Evolutionary conservation across 2,113 vertebrate genomes (phyloP).

Genomic region (Pterophyllum scalare): DNA sequence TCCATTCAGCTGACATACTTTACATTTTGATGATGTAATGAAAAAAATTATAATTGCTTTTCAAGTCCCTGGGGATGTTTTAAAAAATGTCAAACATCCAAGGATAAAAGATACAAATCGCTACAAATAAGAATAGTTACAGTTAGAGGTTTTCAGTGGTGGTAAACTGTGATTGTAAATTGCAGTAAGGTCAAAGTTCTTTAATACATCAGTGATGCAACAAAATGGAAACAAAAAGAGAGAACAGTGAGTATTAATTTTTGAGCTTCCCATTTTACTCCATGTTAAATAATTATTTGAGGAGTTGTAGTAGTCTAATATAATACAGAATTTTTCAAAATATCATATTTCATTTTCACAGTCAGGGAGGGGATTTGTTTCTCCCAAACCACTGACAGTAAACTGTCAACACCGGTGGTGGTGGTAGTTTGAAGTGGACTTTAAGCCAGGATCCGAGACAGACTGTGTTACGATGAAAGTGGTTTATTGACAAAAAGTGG

Average conservation of each 20-base stretch:
- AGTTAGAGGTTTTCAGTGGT: not conserved
- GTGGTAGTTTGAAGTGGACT: not conserved
- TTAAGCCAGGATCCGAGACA: not conserved
- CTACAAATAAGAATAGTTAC: not conserved
- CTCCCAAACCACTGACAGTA: rapidly evolving
- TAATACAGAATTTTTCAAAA: too few relatives aligned
- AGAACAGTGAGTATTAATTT: not conserved
- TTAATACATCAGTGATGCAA: not conserved
- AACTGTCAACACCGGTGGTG: not conserved
- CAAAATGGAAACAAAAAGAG: not conserved
- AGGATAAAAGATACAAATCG: not conserved
- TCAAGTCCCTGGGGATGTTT: not conserved
- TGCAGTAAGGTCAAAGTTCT: not conserved
- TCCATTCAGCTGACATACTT: not conserved
- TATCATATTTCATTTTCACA: too few relatives aligned
- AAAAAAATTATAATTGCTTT: not conserved
- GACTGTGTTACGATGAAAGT: not conserved
- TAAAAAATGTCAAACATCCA: not conserved
- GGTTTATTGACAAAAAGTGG: not conserved
- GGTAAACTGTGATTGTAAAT: not conserved
- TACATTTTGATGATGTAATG: conserved; percentile 3
- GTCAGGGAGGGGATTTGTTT: not conserved
- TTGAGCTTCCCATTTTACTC: too few relatives aligned
- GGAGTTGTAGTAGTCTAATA: too few relatives aligned
- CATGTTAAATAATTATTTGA: too few relatives aligned